A percentile compares a stretch with the other conserved stretches of the same genome.
These are phyloP conservation scores for Trachelus stipa DNA, from an alignment of 2,888 invertebrate species.

Conservation along the genomic window DNA sequence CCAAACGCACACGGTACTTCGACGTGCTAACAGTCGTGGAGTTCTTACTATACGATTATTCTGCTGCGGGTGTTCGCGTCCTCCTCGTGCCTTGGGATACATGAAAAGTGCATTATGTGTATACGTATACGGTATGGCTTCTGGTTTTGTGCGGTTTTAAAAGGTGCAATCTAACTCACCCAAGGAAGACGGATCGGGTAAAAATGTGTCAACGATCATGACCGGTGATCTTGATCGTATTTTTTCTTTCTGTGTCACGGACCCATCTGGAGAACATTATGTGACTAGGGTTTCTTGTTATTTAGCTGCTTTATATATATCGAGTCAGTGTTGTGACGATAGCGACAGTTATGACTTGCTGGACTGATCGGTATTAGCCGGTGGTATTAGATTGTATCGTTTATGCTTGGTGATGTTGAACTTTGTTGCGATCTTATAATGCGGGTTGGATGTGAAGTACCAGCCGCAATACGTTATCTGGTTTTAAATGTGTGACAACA, in stretches of 20 bases:
- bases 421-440: neutral
- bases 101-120: neutral
- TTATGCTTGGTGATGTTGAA: neutral
- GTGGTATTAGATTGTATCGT: neutral
- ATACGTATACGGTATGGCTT: neutral
- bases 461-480: neutral
- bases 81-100: neutral
- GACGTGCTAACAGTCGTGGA: neutral
- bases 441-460: neutral
- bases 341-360: neutral
- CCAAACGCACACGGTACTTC: neutral
- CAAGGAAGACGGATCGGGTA: neutral
- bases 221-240: constrained; percentile 32
- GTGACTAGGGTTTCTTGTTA: neutral
- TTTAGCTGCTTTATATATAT: neutral
- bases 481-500: neutral
- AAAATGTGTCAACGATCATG: neutral
- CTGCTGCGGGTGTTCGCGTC: neutral
- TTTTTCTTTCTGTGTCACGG: constrained; percentile 35
- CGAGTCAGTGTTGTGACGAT: neutral
- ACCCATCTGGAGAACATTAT: neutral
- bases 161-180: neutral
- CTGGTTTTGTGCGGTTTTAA: neutral
- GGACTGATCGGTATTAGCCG: neutral
- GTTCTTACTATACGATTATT: neutral